Conservation (phyloP, 2,888 invertebrate species). For the Lumbricus terrestris region DNA sequence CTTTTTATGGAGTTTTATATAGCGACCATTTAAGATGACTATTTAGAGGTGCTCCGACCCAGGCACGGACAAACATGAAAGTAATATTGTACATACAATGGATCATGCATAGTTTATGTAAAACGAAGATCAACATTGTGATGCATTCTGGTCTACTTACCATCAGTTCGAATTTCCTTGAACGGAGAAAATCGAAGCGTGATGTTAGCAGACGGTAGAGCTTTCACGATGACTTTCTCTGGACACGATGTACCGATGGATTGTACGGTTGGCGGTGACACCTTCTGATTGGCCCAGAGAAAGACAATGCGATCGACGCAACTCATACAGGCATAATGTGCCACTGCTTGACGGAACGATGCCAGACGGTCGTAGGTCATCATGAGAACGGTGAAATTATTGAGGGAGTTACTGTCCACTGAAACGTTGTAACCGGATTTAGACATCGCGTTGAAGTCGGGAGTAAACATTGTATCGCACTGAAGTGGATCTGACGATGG, state of each 20-base stretch:
- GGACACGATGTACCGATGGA: background rate
- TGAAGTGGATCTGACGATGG: background rate
- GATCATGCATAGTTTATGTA: background rate
- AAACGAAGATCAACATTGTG: background rate
- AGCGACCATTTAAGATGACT: no score
- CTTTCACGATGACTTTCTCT: background rate
- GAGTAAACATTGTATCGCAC: background rate
- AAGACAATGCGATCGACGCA: background rate
- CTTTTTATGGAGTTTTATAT: no score
- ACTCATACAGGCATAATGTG: background rate
- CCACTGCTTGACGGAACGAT: background rate
- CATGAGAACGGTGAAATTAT: background rate
- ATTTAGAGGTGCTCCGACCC: no score
- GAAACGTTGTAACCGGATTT: background rate
- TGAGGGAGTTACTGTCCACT: background rate
- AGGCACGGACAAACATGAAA: background rate
- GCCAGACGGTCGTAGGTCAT: background rate
- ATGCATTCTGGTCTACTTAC: background rate
- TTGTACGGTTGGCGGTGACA: background rate
- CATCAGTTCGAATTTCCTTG: background rate
- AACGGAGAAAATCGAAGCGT: background rate
- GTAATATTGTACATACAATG: background rate
- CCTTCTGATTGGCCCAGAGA: background rate
- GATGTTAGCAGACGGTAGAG: background rate
- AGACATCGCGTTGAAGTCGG: background rate